These are phyloP conservation scores for Ianthella basta DNA, from an alignment of 37 sponge, comb jelly and placozoan species.

Conservation along the genomic window DNA sequence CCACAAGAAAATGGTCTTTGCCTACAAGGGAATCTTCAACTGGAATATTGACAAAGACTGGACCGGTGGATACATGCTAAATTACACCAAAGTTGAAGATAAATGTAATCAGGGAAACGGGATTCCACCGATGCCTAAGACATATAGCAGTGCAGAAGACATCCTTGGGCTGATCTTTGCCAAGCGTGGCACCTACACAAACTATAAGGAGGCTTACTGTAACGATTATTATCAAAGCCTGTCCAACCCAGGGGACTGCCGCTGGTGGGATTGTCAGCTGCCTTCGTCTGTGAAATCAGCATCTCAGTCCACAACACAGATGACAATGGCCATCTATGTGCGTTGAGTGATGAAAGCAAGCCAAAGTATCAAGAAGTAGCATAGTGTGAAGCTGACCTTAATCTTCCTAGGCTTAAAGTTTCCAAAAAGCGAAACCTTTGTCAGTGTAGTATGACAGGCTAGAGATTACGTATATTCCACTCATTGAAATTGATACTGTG, in stretches of 20 bases:
- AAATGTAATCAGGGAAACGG: not conserved
- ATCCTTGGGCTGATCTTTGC: not conserved
- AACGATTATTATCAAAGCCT: not conserved
- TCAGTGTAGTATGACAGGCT: too few species aligned
- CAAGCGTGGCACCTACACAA: not conserved
- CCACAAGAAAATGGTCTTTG: not conserved
- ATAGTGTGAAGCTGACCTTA: too few species aligned
- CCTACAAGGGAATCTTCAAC: slow-evolving; percentile 32
- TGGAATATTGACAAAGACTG: slow-evolving; percentile 22
- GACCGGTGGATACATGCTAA: slow-evolving; percentile 9
- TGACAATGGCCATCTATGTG: too few species aligned
- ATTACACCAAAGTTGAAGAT: not conserved
- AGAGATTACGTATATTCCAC: too few species aligned
- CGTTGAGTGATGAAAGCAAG: too few species aligned
- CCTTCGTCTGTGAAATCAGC: too few species aligned
- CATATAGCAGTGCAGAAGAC: too few species aligned
- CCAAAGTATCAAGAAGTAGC: too few species aligned
- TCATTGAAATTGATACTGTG: too few species aligned
- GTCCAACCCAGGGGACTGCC: not conserved
- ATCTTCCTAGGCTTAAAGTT: too few species aligned
- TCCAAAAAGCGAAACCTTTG: too few species aligned
- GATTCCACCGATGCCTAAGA: not conserved
- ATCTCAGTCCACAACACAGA: not conserved
- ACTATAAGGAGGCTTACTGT: not conserved
- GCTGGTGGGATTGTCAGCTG: not conserved